These are phyloP conservation scores for Daktulosphaira vitifoliae DNA, from an alignment of 1,140 invertebrate species.

Conservation along the genomic window DNA sequence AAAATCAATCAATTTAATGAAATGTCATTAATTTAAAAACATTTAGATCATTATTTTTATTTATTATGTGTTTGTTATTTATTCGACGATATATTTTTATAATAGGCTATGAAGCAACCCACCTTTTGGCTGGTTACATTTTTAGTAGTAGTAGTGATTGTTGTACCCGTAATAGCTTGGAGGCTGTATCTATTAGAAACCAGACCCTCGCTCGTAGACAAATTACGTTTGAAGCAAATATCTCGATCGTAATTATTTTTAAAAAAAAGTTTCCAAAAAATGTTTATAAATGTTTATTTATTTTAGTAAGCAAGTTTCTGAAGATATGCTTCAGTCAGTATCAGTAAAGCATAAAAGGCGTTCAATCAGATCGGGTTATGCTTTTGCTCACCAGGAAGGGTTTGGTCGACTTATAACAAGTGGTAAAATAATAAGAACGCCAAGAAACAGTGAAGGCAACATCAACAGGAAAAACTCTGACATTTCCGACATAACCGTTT, in stretches of 20 bases:
- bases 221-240: slow-evolving; percentile 72
- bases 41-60: background rate
- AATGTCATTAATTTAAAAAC: background rate
- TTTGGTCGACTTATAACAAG: slow-evolving; percentile 96
- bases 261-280: background rate
- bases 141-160: slow-evolving; percentile 72
- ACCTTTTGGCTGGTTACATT: slow-evolving; percentile 94
- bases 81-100: slow-evolving; percentile 32
- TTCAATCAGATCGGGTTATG: slow-evolving; percentile 92
- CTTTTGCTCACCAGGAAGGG: slow-evolving; percentile 84
- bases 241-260: background rate
- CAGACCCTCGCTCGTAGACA: slow-evolving; percentile 81
- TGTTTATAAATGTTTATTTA: slow-evolving; percentile 8
- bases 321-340: slow-evolving; percentile 70
- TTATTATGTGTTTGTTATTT: background rate
- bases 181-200: slow-evolving; percentile 85
- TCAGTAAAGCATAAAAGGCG: slow-evolving; percentile 75
- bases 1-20: background rate
- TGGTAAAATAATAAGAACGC: slow-evolving; percentile 64
- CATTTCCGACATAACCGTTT: slow-evolving; percentile 5
- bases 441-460: slow-evolving; percentile 6
- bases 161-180: slow-evolving; percentile 90
- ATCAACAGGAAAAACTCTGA: background rate
- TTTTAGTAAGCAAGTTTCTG: slow-evolving; percentile 56
- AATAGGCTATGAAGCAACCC: slow-evolving; percentile 73